Evolutionary conservation across 2,113 vertebrate species (phyloP).

Genomic region (Trinectes maculatus): DNA sequence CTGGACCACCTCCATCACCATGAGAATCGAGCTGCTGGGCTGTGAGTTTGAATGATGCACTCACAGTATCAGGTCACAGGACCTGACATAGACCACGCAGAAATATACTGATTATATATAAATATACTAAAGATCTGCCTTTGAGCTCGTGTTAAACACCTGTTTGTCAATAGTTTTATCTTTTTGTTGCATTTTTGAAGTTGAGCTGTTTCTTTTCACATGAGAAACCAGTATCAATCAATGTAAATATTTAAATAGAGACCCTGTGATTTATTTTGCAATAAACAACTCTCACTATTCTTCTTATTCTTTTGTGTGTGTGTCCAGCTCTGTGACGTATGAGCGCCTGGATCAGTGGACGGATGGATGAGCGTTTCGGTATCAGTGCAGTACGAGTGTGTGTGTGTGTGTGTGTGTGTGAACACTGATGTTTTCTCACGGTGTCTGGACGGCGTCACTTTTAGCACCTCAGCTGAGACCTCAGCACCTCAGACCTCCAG

Average conservation of each 20-base stretch:
- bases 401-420: too few relatives aligned
- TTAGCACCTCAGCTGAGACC: slow-evolving; percentile 53
- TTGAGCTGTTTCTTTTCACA: not conserved
- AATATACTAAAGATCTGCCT: too few relatives aligned
- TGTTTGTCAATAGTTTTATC: not conserved
- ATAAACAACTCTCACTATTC: too few relatives aligned
- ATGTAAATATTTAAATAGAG: slow-evolving; percentile 67
- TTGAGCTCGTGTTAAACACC: too few relatives aligned
- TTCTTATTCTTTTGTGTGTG: too few relatives aligned
- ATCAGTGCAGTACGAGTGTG: too few relatives aligned
- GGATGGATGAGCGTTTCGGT: too few relatives aligned
- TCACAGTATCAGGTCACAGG: not conserved
- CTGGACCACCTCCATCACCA: slow-evolving; percentile 87
- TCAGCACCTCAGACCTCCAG: slow-evolving; percentile 21
- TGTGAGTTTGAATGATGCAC: slow-evolving; percentile 85
- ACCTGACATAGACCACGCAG: too few relatives aligned
- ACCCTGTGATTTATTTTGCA: slow-evolving; percentile 54
- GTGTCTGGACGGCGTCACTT: slow-evolving; percentile 61
- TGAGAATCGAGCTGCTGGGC: slow-evolving; percentile 93
- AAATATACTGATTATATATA: too few relatives aligned
- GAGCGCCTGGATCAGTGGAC: too few relatives aligned
- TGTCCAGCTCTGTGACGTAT: too few relatives aligned
- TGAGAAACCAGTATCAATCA: slow-evolving; percentile 21
- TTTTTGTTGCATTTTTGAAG: slow-evolving; percentile 14
- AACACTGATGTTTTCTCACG: slow-evolving; percentile 32